These are phyloP conservation scores for Platichthys stellatus DNA, from an alignment of 2,113 vertebrate species.

Conservation along the genomic window DNA sequence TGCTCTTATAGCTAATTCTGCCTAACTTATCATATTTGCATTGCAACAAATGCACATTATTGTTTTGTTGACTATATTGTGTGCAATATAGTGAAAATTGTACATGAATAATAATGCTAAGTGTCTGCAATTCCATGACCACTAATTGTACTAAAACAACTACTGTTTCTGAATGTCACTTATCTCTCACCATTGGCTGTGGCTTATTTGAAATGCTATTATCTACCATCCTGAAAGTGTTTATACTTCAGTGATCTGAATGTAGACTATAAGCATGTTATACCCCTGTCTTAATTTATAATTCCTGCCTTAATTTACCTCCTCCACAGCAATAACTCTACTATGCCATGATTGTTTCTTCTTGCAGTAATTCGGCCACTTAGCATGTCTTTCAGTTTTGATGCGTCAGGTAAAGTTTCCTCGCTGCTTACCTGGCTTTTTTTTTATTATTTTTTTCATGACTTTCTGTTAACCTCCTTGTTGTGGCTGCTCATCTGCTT, in stretches of 20 bases:
- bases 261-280: slow-evolving; percentile 22
- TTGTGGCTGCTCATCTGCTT: slow-evolving; percentile 77
- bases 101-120: slow-evolving; percentile 46
- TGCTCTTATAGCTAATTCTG: slow-evolving; percentile 23
- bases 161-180: slow-evolving; percentile 30
- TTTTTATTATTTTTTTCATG: neutral
- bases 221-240: slow-evolving; percentile 9
- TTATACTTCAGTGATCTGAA: slow-evolving; percentile 24
- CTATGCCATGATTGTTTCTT: slow-evolving; percentile 82
- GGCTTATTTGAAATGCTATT: slow-evolving; percentile 26
- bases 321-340: slow-evolving; percentile 52
- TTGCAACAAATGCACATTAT: slow-evolving; percentile 7
- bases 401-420: slow-evolving; percentile 94
- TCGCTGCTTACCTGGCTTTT: slow-evolving; percentile 81
- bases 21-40: slow-evolving; percentile 11
- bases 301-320: slow-evolving; percentile 29
- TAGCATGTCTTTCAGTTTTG: slow-evolving; percentile 99
- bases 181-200: slow-evolving; percentile 46
- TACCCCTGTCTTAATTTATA: slow-evolving; percentile 4
- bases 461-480: slow-evolving; percentile 47
- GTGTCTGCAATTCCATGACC: slow-evolving; percentile 51
- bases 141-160: slow-evolving; percentile 12
- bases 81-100: slow-evolving; percentile 34
- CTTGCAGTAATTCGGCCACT: slow-evolving; percentile 93
- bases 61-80: slow-evolving; percentile 44